Percentiles rank a stretch among this genome's conserved stretches.
Conservation (phyloP, 2,888 invertebrate species). For the Zaprionus obscuricornis region DNA sequence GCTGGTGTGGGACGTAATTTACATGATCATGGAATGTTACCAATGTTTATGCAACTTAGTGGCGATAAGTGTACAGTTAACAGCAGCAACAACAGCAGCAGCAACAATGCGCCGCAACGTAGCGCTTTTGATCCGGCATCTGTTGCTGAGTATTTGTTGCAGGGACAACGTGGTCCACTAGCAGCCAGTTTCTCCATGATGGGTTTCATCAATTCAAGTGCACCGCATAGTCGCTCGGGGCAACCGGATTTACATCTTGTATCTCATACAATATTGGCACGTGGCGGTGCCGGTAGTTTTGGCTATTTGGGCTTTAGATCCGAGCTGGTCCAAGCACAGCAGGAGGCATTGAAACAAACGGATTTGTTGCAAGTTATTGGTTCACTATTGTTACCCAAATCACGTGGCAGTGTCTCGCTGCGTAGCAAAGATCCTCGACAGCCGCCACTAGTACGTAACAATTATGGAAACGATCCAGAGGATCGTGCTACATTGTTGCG, state of each 20-base stretch:
- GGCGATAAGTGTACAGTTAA: constrained; percentile 31
- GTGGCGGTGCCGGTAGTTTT: constrained; percentile 52
- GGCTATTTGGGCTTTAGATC: constrained; percentile 55
- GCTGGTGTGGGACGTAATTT: constrained; percentile 88
- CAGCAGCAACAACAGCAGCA: constrained; percentile 1
- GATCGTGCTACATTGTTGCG: constrained; percentile 82
- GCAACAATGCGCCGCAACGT: constrained; percentile 4
- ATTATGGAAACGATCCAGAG: constrained; percentile 84
- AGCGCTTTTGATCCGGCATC: constrained; percentile 26
- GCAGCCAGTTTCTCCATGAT: constrained; percentile 82
- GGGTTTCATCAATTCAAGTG: constrained; percentile 84
- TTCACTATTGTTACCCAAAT: constrained; percentile 80
- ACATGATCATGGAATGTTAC: constrained; percentile 88
- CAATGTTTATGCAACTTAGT: constrained; percentile 73
- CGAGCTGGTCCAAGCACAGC: constrained; percentile 48
- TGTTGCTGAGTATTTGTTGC: constrained; percentile 63
- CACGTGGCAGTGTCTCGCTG: constrained; percentile 84
- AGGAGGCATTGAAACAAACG: constrained; percentile 28
- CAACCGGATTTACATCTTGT: constrained; percentile 86
- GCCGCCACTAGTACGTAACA: constrained; percentile 85
- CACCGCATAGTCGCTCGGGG: constrained; percentile 37
- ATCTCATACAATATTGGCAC: constrained; percentile 71
- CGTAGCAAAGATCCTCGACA: constrained; percentile 84
- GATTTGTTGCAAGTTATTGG: constrained; percentile 70
- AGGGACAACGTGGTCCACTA: constrained; percentile 48